phyloP scores from a whole-genome alignment of 2,797 vertebrate genomes.

The Muscicapa striata region DNA sequence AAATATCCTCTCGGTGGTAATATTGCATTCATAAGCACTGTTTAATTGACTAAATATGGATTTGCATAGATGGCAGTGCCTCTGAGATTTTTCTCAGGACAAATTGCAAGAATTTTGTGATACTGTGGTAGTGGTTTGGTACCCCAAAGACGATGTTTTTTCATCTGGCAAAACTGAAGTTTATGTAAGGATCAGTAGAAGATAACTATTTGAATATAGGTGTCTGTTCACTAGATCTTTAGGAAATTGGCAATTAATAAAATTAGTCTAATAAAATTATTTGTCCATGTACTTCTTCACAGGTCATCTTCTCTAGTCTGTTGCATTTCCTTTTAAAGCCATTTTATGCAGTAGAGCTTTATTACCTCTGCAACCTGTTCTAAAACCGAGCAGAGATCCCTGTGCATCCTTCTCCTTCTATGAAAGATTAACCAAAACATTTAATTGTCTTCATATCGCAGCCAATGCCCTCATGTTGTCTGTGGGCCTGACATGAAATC shows the following conservation, averaged over 20 bases:
- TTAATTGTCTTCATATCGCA: not conserved
- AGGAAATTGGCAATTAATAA: not conserved
- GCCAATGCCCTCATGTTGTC: not conserved
- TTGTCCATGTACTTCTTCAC: not conserved
- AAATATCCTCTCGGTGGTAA: not conserved
- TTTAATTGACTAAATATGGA: not conserved
- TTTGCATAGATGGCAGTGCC: not conserved
- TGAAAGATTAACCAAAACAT: not conserved
- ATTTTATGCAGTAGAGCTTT: not conserved
- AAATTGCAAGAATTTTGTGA: not conserved
- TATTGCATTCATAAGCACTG: not conserved
- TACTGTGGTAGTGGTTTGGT: not conserved
- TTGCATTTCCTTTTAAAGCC: not conserved
- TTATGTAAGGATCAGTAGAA: not conserved
- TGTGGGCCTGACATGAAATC: not conserved
- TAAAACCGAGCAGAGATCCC: not conserved
- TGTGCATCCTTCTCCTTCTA: not conserved
- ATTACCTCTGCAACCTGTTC: not conserved
- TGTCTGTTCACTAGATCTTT: not conserved
- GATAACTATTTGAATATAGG: not conserved
- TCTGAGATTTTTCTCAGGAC: not conserved
- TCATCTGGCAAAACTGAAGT: not conserved
- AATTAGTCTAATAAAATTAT: not conserved
- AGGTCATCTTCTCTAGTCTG: not conserved
- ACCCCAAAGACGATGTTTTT: not conserved